These are phyloP conservation scores for Tachina lurida DNA, from an alignment of 2,888 invertebrate genomes.

Conservation along the genomic window DNA sequence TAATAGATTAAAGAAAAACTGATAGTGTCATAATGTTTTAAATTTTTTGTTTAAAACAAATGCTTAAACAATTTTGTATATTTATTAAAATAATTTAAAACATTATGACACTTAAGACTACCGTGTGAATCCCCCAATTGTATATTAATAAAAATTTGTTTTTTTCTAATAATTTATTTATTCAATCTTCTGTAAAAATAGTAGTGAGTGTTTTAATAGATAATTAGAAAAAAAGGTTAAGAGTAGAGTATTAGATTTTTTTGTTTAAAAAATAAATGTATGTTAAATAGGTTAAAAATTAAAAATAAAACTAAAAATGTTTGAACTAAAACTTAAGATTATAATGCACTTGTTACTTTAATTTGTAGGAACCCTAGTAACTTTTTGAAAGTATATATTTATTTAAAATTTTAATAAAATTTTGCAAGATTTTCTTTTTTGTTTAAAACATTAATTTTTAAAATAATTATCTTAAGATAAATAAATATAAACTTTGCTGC, in stretches of 20 bases:
- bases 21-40: too few relatives aligned
- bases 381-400: neutral
- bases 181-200: conserved; percentile 10
- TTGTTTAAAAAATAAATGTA: neutral
- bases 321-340: conserved; percentile 32
- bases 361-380: neutral
- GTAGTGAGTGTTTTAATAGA: conserved; percentile 6
- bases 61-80: too few relatives aligned
- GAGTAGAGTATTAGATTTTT: conserved; percentile 5
- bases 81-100: too few relatives aligned
- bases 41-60: too few relatives aligned
- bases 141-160: neutral
- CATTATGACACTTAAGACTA: too few relatives aligned
- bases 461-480: neutral
- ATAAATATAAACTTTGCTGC: neutral
- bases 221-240: neutral
- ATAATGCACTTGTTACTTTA: conserved; percentile 47
- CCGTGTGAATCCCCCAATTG: too few relatives aligned
- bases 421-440: neutral
- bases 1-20: too few relatives aligned
- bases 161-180: conserved; percentile 15
- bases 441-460: neutral
- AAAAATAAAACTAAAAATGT: neutral
- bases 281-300: neutral
- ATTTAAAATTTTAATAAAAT: neutral